Evolutionary conservation across 1,140 invertebrate species (phyloP).

Genomic region (Papilio dardanus): DNA sequence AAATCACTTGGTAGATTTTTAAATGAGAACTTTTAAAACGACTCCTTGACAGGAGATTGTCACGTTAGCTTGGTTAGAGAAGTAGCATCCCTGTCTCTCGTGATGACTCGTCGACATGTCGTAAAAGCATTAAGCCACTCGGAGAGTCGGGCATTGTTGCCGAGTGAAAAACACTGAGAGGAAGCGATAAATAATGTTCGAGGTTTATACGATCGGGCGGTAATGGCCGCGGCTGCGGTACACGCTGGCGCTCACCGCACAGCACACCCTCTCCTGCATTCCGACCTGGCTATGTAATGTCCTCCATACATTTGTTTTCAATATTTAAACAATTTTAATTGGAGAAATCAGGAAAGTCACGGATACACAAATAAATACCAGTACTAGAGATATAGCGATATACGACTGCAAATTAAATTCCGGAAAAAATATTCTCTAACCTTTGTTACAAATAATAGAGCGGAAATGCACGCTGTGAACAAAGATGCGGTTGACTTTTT

Average conservation of each 20-base stretch:
- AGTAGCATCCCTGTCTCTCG: conserved; percentile 31
- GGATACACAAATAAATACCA: too few relatives aligned
- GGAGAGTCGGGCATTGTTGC: conserved; percentile 63
- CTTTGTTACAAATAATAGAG: conserved; percentile 48
- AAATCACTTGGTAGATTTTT: background rate
- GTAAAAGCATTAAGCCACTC: conserved; percentile 68
- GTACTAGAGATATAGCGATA: too few relatives aligned
- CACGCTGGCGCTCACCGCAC: conserved; percentile 50
- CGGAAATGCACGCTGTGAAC: conserved; percentile 65
- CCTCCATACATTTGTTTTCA: background rate
- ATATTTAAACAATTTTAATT: background rate
- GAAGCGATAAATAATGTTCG: conserved; percentile 79
- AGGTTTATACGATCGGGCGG: conserved; percentile 75
- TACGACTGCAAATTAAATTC: background rate
- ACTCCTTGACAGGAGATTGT: background rate
- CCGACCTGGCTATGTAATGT: background rate
- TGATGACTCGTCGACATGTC: conserved; percentile 67
- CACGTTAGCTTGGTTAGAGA: background rate
- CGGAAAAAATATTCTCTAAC: background rate
- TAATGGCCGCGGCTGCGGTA: conserved; percentile 58
- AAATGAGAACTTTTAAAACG: background rate
- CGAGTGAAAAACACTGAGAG: conserved; percentile 75
- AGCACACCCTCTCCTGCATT: conserved; percentile 44
- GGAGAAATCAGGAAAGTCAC: background rate
- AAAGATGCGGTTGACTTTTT: conserved; percentile 71